phyloP scores from a whole-genome alignment of 2,113 vertebrate genomes.

The Hippolais icterina region DNA sequence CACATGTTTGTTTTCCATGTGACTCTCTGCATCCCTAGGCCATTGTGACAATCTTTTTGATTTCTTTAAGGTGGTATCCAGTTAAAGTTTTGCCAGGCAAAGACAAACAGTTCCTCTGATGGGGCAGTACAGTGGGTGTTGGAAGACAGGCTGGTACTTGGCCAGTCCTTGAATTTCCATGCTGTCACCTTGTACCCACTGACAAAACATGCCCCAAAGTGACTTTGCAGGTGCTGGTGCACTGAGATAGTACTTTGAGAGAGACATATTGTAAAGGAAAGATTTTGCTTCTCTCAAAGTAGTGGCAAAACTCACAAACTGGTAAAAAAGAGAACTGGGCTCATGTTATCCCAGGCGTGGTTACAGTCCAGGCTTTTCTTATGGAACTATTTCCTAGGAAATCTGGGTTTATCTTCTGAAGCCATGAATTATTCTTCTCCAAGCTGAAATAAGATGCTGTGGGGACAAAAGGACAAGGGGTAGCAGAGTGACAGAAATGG shows the following conservation, averaged over 20 bases:
- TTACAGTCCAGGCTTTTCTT: background rate
- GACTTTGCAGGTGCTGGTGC: background rate
- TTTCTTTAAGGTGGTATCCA: background rate
- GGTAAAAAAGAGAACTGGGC: background rate
- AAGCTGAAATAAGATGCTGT: slow-evolving; percentile 48
- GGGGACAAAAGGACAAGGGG: slow-evolving; percentile 49
- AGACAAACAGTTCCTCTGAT: background rate
- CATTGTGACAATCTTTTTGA: background rate
- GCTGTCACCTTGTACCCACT: background rate
- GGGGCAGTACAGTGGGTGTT: background rate
- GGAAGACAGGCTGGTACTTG: background rate
- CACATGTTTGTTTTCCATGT: background rate
- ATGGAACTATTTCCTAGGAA: slow-evolving; percentile 18
- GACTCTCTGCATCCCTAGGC: background rate
- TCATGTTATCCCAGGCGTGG: background rate
- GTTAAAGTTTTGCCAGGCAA: background rate
- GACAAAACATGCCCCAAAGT: background rate
- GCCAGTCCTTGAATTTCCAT: background rate
- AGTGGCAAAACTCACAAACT: background rate
- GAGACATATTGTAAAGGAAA: background rate
- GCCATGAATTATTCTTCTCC: slow-evolving; percentile 38
- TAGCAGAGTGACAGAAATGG: slow-evolving; percentile 52
- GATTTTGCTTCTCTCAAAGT: background rate
- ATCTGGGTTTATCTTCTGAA: slow-evolving; percentile 46
- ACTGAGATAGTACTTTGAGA: background rate